Evolutionary conservation across 2,888 invertebrate species (phyloP).

Genomic region (Chironomus tentans): DNA sequence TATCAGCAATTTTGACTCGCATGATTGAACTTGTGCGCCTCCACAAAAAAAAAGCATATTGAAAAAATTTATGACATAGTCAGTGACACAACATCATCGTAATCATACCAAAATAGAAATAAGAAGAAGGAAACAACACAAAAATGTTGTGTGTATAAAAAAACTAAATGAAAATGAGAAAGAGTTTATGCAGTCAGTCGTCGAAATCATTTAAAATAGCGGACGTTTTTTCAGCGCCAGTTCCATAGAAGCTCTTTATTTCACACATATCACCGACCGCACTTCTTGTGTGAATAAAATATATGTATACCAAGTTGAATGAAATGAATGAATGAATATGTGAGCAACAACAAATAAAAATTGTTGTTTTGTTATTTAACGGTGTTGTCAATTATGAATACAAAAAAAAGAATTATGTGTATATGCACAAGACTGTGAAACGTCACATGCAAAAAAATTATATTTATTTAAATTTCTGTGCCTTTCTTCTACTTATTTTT

Average conservation of each 20-base stretch:
- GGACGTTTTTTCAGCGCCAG: too few species aligned
- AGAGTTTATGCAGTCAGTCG: too few species aligned
- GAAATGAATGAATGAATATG: background rate
- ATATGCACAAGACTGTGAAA: background rate
- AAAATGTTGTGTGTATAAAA: too few species aligned
- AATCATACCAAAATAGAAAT: background rate
- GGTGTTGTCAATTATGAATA: constrained; percentile 7
- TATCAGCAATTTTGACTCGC: background rate
- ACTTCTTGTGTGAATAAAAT: too few species aligned
- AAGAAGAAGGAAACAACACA: too few species aligned
- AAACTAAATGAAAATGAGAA: too few species aligned
- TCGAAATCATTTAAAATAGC: too few species aligned
- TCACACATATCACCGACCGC: too few species aligned
- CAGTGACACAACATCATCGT: background rate
- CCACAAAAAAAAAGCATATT: background rate
- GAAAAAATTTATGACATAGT: background rate
- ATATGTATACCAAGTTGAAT: too few species aligned
- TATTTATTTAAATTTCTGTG: background rate
- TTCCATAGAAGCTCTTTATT: too few species aligned
- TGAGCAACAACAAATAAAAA: background rate
- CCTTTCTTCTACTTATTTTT: too few species aligned
- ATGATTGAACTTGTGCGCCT: background rate
- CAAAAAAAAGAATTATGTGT: too few species aligned
- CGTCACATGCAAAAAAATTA: constrained; percentile 3
- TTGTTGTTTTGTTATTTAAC: constrained; percentile 7